Conservation (phyloP, 2,888 invertebrate species). For the Erebia ligea region DNA sequence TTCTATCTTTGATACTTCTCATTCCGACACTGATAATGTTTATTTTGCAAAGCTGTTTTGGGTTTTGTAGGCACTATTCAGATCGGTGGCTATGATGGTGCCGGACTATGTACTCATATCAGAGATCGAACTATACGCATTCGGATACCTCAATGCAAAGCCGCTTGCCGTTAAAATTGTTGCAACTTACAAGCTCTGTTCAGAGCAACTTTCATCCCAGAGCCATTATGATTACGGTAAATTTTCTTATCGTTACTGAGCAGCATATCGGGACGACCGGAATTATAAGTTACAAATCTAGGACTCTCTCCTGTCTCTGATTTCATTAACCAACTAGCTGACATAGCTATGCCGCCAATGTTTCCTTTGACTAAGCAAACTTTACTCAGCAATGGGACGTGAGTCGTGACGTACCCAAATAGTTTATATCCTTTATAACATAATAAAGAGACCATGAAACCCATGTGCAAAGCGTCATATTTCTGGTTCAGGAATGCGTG, state of each 20-base stretch:
- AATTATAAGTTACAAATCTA: no score
- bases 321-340: no score
- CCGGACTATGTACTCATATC: slow-evolving; percentile 98
- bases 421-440: no score
- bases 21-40: neutral
- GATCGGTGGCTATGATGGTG: slow-evolving; percentile 99
- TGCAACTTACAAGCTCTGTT: slow-evolving; percentile 95
- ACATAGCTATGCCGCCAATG: neutral
- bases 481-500: slow-evolving; percentile 89
- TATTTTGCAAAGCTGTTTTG: neutral
- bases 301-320: no score
- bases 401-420: neutral
- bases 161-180: slow-evolving; percentile 96
- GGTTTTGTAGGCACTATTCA: slow-evolving; percentile 88
- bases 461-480: neutral
- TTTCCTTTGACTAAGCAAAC: neutral
- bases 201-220: slow-evolving; percentile 96
- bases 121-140: slow-evolving; percentile 96
- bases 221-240: slow-evolving; percentile 97
- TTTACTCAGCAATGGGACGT: neutral
- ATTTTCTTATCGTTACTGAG: neutral
- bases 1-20: neutral
- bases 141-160: slow-evolving; percentile 94
- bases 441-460: no score
- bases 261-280: no score